A percentile compares a stretch with the other conserved stretches of the same genome.
Evolutionary conservation across 2,797 vertebrate genomes (phyloP).

Genomic region (Coregonus suidteri): DNA sequence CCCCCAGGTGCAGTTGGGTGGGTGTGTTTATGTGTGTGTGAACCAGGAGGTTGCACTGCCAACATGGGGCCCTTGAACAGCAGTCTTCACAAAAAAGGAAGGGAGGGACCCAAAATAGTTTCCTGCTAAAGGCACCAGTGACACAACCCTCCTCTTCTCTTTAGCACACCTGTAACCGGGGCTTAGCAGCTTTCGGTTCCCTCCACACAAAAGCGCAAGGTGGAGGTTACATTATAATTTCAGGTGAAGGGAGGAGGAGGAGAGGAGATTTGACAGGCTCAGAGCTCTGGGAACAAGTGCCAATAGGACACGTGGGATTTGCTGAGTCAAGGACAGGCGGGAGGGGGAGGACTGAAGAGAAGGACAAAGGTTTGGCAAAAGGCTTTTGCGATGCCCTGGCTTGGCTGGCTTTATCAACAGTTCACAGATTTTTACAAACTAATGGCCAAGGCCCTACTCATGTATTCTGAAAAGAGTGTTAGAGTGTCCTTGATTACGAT

Average conservation of each 20-base stretch:
- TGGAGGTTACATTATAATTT: conserved; percentile 69
- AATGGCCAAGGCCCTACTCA: no score
- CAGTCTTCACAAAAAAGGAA: no score
- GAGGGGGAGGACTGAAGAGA: neutral
- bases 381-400: no score
- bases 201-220: conserved; percentile 71
- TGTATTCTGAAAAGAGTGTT: no score
- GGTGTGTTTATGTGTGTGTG: conserved; percentile 2
- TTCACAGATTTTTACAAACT: no score
- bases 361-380: neutral
- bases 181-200: conserved; percentile 70
- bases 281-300: conserved; percentile 19
- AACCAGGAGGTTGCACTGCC: no score
- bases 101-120: conserved; percentile 60
- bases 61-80: no score
- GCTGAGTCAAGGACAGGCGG: conserved; percentile 1
- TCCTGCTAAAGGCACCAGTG: conserved; percentile 48
- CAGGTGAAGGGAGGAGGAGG: conserved; percentile 57
- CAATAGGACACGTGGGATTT: conserved; percentile 32
- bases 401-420: no score
- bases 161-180: conserved; percentile 61
- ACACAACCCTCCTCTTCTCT: conserved; percentile 32
- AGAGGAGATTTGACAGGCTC: conserved; percentile 44
- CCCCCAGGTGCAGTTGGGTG: conserved; percentile 45
- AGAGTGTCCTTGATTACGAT: no score